Evolutionary conservation across 2,113 vertebrate genomes (phyloP).

Genomic region (Mola mola): DNA sequence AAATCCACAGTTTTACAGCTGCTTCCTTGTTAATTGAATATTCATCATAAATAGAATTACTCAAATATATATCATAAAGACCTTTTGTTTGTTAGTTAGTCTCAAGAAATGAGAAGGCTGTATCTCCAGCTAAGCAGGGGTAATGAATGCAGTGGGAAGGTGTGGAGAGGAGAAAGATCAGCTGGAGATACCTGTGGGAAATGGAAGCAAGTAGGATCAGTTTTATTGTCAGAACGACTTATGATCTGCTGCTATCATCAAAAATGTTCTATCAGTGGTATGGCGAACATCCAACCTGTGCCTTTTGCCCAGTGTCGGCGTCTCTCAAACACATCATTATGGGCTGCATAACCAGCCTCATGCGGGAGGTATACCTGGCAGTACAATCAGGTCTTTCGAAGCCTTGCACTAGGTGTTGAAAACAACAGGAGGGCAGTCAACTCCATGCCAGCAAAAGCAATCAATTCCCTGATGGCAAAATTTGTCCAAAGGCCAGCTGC

Average conservation of each 20-base stretch:
- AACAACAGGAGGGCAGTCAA: background rate
- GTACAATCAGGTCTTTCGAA: background rate
- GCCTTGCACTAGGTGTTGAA: background rate
- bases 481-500: too few species aligned
- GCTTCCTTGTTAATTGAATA: too few species aligned
- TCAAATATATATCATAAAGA: too few species aligned
- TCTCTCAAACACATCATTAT: background rate
- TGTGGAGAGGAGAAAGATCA: background rate
- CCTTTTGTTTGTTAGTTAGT: too few species aligned
- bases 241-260: background rate
- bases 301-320: background rate
- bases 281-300: background rate
- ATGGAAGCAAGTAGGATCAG: background rate
- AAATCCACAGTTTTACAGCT: too few species aligned
- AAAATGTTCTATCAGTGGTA: background rate
- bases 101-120: background rate
- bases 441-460: background rate
- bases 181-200: background rate
- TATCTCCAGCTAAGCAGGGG: background rate
- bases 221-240: background rate
- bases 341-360: background rate
- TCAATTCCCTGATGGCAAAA: too few species aligned
- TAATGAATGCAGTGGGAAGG: conserved; percentile 4
- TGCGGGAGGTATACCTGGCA: too few species aligned
- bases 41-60: too few species aligned